Evolutionary conservation across 2,888 invertebrate genomes (phyloP).

Genomic region (Plemyria rubiginata): DNA sequence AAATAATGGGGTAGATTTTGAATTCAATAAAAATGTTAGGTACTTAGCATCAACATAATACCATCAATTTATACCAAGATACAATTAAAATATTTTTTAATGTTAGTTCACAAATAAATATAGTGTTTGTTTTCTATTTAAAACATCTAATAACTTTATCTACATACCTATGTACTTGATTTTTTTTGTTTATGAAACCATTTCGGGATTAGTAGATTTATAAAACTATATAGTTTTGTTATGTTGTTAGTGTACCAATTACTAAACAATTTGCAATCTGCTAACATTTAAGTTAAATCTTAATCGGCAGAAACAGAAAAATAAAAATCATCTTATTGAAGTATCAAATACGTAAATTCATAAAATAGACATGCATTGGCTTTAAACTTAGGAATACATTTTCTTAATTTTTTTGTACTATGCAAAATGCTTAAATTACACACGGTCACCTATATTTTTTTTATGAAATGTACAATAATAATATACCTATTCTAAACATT

Average conservation of each 20-base stretch:
- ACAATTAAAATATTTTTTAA: constrained; percentile 6
- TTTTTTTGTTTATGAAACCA: constrained; percentile 4
- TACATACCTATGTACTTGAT: constrained; percentile 5
- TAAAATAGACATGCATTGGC: constrained; percentile 22
- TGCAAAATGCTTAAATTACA: constrained; percentile 9
- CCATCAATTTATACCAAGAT: constrained; percentile 2
- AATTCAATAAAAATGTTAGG: constrained; percentile 22
- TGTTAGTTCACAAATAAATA: neutral
- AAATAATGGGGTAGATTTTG: constrained; percentile 45
- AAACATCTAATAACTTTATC: constrained; percentile 8
- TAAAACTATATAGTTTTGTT: neutral
- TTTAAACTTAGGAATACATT: constrained; percentile 17
- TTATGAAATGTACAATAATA: constrained; percentile 22
- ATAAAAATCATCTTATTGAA: neutral
- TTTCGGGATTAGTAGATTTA: neutral
- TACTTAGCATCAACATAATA: neutral
- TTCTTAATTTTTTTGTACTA: constrained; percentile 25
- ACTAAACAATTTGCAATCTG: neutral
- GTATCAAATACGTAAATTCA: neutral
- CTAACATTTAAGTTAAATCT: neutral
- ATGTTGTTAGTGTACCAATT: constrained; percentile 1
- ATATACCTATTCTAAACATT: neutral
- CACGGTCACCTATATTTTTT: neutral
- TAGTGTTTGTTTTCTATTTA: neutral
- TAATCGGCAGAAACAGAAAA: neutral